Evolutionary conservation across 2,797 vertebrate species (phyloP).

Genomic region (Eulemur coronatus): DNA sequence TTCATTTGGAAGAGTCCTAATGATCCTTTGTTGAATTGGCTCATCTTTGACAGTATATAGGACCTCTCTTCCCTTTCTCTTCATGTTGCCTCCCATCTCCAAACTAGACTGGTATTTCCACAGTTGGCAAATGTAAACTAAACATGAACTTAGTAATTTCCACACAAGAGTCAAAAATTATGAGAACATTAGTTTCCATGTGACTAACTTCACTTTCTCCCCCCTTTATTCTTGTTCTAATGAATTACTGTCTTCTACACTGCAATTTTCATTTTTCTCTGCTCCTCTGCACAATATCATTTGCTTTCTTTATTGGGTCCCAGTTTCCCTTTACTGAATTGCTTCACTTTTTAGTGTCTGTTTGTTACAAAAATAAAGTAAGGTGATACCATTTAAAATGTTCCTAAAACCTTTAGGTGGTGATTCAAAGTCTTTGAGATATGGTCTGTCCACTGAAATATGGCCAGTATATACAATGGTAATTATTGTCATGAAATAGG

Average conservation of each 20-base stretch:
- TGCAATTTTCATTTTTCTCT: not conserved
- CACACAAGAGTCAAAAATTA: not conserved
- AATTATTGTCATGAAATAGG: not conserved
- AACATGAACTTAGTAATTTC: not conserved
- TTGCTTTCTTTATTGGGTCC: not conserved
- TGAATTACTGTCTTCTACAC: not conserved
- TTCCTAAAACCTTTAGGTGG: not conserved
- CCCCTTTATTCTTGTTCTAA: not conserved
- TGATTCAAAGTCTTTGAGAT: not conserved
- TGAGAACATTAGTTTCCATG: not conserved
- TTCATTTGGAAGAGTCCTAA: not conserved
- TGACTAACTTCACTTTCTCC: not conserved
- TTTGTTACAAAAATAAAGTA: slow-evolving; percentile 12
- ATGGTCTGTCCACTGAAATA: not conserved
- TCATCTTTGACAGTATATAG: not conserved
- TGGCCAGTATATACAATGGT: not conserved
- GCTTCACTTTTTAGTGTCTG: not conserved
- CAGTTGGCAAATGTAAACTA: not conserved
- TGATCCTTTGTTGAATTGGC: not conserved
- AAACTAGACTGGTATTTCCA: not conserved
- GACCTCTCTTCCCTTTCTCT: not conserved
- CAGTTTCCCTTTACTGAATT: not conserved
- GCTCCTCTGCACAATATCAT: not conserved
- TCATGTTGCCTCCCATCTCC: not conserved
- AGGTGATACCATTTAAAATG: not conserved